phyloP scores from a whole-genome alignment of 2,797 vertebrate species.

The Coccyzus lansbergi region DNA sequence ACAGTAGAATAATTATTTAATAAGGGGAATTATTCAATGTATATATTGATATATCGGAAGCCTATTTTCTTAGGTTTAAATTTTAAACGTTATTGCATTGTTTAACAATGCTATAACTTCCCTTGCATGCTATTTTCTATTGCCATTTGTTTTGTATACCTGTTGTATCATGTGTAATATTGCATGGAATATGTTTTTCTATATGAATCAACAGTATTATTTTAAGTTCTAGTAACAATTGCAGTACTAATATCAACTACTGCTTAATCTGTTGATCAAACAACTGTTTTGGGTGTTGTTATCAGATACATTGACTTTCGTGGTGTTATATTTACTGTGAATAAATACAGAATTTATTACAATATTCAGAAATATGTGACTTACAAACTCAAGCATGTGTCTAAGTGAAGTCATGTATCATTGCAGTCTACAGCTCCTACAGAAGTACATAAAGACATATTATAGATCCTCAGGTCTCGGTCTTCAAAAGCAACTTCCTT shows the following conservation, averaged over 20 bases:
- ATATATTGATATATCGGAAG: neutral
- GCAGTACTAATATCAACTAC: neutral
- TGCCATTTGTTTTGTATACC: neutral
- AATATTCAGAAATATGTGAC: neutral
- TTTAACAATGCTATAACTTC: neutral
- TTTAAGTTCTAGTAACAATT: neutral
- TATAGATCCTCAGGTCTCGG: fast-evolving
- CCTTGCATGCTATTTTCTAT: neutral
- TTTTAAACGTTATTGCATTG: neutral
- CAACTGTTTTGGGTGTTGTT: neutral
- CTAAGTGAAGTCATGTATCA: neutral
- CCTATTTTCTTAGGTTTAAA: neutral
- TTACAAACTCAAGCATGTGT: neutral
- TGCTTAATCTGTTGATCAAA: neutral
- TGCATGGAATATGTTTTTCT: neutral
- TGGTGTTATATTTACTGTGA: neutral
- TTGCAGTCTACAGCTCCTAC: neutral
- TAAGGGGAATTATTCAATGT: neutral
- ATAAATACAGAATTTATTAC: neutral
- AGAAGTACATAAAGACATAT: neutral
- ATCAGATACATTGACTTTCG: neutral
- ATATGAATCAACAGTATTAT: neutral
- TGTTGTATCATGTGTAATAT: neutral
- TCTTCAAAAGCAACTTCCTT: neutral
- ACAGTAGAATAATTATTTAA: neutral